Base-by-base conservation (phyloP, 2,797 vertebrate genomes). In the Apogon talboti region DNA sequence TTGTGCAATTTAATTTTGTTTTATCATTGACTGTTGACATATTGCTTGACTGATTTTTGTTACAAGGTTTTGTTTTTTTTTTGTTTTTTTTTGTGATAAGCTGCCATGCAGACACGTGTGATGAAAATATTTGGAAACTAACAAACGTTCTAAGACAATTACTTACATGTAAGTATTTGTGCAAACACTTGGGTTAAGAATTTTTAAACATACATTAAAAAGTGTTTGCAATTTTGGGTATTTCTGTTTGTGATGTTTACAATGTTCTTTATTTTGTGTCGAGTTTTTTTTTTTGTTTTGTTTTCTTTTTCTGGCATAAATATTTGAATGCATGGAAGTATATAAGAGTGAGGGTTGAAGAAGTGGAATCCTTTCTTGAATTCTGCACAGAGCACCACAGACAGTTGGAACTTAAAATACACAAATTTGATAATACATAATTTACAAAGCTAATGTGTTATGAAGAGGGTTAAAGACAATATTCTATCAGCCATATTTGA, bases 1-100 rank as follows among this genome's bases (percentile, higher is more conserved):
- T 65, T 88, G 82, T 89, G 80, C 83, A 85, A 83, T 88, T 79
- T 61, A 79, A 87, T 58, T 19, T 82, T 56, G 45, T 87, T 81
- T 80, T 56, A 46, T 78, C 70, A 70, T 63, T 35, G 52, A 69
- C 58, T 83, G 49, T 75, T 74, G 60, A 76, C 64, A 62, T 61
- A 35, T 76, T 61, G 66, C 63, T 64, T 67, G 51, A 67, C 37
- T 57, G 44, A 35, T 53, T 58, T 69, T 56, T 66, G 37, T 40
- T 35, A 24, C 40, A 24, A 35, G 58, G 2, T 54, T 52, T 30
- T n/a, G n/a, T n/a, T 49, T 56, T 44, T 49, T 66, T 71, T 12
- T 58, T 10, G 63, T 65, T 72, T 48, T 60, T 44, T 64, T 54
- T 78, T 55, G 55, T 53, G 63, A 35, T 63, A 18, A 54, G 47